Evolutionary conservation across 2,888 invertebrate species (phyloP), one percentile per base, ranked within the genome.

Genomic region (Glyphotaelius pellucidus): DNA sequence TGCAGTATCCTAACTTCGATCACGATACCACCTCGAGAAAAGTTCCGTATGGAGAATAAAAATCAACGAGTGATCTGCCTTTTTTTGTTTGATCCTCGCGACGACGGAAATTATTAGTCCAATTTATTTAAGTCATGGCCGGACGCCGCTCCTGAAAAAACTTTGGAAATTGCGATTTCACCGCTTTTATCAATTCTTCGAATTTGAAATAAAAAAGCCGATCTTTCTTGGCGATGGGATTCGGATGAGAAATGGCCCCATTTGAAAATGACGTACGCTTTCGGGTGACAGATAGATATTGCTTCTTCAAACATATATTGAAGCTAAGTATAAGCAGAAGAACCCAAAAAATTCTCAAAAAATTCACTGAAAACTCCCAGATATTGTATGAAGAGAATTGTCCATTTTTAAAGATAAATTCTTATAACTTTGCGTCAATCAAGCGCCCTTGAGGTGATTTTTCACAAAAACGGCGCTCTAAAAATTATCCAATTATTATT

Each of bases 91-190:
- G 88, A 88, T 88, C 52, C 52, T n/a, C 30, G 87, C 67, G 19
- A 31, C 80, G 47, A 83, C 86, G 85, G 88, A 88, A 91, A 90
- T 92, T 92, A 92, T 92, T 92, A 91, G 92, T 92, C 84, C 91
- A 92, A 92, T 92, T 92, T 91, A 90, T 92, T 92, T 90, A 86
- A 92, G 92, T 92, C 92, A 92, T 89, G 87, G 86, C 87, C 91
- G 91, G 91, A 89, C 91, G 85, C 31, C 88, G 67, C n/a, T 52
- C 67, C 88, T 52, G 89, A 88, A 89, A 90, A 92, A 92, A 89
- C 83, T 92, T 91, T 80, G 25, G 89, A 90, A 92, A 91, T 89
- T 92, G 90, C 89, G 90, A 89, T 90, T 92, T 90, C 88, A 83
- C 86, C 90, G 90, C 91, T 86, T 92, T 92, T 92, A 91, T 91